Base-by-base conservation (phyloP, 2,113 vertebrate genomes). In the Nothoprocta pentlandii region DNA sequence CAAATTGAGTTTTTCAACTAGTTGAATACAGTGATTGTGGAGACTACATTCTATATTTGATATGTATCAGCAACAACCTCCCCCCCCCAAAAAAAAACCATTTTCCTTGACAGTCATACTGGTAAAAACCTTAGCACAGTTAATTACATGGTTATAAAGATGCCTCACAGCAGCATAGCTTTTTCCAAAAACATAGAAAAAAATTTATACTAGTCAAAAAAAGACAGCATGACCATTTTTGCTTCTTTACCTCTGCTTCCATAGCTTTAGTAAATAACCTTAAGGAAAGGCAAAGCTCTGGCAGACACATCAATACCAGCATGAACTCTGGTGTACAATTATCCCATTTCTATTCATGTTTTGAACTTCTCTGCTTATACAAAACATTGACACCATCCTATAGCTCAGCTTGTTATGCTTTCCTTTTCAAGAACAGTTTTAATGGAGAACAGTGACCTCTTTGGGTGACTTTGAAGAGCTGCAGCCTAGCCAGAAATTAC, bases 361-460 rank as follows among this genome's bases (percentile, higher is more conserved):
- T 42, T 54, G 30, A 49, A 82, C 23, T 2, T 13, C 44, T 66
- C 41, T 74, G 46, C 63, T 62, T 15, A 42, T 13, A 74, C 13
- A 10, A 32, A 69, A 7, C 42, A 7, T 44, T 41, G 26, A 54
- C 61, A 77, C 17, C 30, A 59, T 3, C 17, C 16, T 30, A 12
- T 0, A 16, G 26, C 67, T 34, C 12, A 10, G 5, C 28, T 36
- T 47, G 2, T 4, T 42, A 8, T 3, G 5, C 10, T 79, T 32
- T 7, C 5, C 9, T 75, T 68, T 54, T 3, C 1, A 51, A 25
- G 34, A 85, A 28, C 2, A 4, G 22, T 47, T 32, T 51, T 86
- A 81, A 16, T 56, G 85, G 56, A 47, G 53, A 84, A 75, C 80
- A 94, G 92, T 56, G 90, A 47, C 94, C 85, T 92, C 94, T 56